A percentile compares a stretch with the other conserved stretches of the same genome.
Conservation (phyloP, 1,140 invertebrate genomes). For the Trichoplusia ni region DNA sequence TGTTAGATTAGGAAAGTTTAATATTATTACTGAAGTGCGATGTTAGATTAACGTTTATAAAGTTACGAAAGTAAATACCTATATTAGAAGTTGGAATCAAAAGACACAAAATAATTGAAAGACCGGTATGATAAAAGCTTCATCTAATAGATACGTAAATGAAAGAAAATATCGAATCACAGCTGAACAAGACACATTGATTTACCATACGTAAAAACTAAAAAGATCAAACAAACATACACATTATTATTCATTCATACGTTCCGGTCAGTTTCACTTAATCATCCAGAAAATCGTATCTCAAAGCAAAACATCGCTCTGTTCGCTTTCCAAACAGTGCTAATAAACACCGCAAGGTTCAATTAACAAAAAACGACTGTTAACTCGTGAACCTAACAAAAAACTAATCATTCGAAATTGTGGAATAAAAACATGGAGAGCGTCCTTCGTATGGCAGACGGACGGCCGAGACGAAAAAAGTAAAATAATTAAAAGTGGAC, state of each 20-base stretch:
- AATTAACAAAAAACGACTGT: conserved; percentile 16
- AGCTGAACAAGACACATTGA: too few species aligned
- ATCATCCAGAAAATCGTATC: neutral
- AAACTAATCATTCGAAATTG: conserved; percentile 25
- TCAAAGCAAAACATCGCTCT: conserved; percentile 1
- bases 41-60: too few species aligned
- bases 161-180: too few species aligned
- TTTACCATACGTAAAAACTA: too few species aligned
- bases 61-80: too few species aligned
- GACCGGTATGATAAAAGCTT: too few species aligned
- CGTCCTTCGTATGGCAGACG: conserved; percentile 2
- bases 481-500: neutral
- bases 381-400: neutral
- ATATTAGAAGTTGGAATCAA: too few species aligned
- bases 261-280: neutral
- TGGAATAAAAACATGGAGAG: conserved; percentile 6
- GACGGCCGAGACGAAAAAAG: conserved; percentile 1
- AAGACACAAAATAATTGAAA: too few species aligned
- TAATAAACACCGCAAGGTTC: conserved; percentile 16
- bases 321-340: neutral
- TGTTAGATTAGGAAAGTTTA: too few species aligned
- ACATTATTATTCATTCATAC: neutral
- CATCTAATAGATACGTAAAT: too few species aligned
- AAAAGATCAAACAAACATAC: neutral
- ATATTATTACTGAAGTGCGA: too few species aligned